Percentiles rank a stretch among this genome's conserved stretches.
phyloP scores from a whole-genome alignment of 2,888 invertebrate genomes.

The Caenorhabditis panamensis region DNA sequence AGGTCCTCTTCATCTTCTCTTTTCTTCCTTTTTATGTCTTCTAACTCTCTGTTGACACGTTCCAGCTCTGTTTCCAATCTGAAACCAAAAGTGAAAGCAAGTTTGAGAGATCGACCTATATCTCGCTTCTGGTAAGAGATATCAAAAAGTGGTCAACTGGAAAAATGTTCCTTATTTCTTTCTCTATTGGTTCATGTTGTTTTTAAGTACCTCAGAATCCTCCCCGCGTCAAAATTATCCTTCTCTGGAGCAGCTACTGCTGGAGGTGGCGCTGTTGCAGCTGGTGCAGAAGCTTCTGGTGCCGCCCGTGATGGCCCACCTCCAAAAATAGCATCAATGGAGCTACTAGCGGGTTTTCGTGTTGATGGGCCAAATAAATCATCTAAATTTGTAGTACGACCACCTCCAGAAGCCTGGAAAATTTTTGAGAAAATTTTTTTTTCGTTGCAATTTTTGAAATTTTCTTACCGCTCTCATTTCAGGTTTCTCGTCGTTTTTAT shows the following conservation, averaged over 20 bases:
- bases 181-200: background rate
- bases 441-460: background rate
- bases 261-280: background rate
- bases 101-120: no score
- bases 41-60: conserved; percentile 53
- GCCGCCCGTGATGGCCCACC: background rate
- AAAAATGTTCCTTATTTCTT: no score
- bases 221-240: conserved; percentile 36
- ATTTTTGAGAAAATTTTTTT: no score
- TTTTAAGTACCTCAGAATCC: conserved; percentile 37
- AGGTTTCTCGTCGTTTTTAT: background rate
- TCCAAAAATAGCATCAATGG: conserved; percentile 21
- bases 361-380: background rate
- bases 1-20: conserved; percentile 59
- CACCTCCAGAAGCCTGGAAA: no score
- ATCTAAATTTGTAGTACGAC: background rate
- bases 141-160: no score
- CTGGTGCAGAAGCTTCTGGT: background rate
- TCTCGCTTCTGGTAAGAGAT: no score
- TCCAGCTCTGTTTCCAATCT: conserved; percentile 55
- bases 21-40: conserved; percentile 51
- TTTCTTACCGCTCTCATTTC: conserved; percentile 17
- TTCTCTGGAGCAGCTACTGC: background rate
- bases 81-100: background rate
- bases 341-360: background rate